Percentiles rank a stretch among this genome's conserved stretches.
These are phyloP conservation scores for Ornithoptera alexandrae DNA, from an alignment of 2,888 invertebrate genomes.

Conservation along the genomic window DNA sequence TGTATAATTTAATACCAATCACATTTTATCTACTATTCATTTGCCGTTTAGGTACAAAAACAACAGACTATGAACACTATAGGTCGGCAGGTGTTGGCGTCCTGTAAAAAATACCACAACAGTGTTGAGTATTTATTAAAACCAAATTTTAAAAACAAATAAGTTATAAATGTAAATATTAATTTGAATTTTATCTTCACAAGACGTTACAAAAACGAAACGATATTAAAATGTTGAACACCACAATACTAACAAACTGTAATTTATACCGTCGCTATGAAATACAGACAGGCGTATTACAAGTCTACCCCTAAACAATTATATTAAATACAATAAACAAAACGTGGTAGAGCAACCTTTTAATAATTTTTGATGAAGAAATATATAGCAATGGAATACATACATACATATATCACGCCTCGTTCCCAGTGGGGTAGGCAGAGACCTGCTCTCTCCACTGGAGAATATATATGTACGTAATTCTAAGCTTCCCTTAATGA, in stretches of 20 bases:
- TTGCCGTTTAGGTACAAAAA: constrained; percentile 10
- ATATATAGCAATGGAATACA: no score
- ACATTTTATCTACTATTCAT: constrained; percentile 1
- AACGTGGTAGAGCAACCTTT: no score
- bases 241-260: neutral
- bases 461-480: no score
- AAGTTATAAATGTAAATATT: neutral
- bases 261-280: neutral
- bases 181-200: neutral
- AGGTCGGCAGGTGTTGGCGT: constrained; percentile 16
- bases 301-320: no score
- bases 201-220: neutral
- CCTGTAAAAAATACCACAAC: constrained; percentile 11
- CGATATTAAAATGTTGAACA: neutral
- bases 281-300: neutral
- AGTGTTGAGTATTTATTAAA: constrained; percentile 19
- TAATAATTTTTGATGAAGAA: no score
- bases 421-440: no score
- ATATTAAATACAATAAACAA: no score
- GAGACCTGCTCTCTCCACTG: no score
- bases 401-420: no score
- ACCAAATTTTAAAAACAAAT: neutral
- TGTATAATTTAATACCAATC: constrained; percentile 9
- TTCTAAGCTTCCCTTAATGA: no score
- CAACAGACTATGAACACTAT: constrained; percentile 6